Evolutionary conservation across 1,140 invertebrate genomes (phyloP).

Genomic region (honey bee (Apis mellifera)): Amel_HAv3.1 CM009941.2:8462501-8463000

Average conservation of each 20-base stretch:
- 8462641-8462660: constrained; percentile 5
- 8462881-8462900: too few relatives aligned
- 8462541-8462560: constrained; percentile 92
- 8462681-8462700: too few relatives aligned
- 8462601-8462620: constrained; percentile 84
- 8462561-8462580: constrained; percentile 88
- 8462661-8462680: too few relatives aligned
- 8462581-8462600: constrained; percentile 86
- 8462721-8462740: too few relatives aligned
- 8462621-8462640: constrained; percentile 86
- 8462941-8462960: neutral
- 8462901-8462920: neutral
- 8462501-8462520: constrained; percentile 90
- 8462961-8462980: constrained; percentile 46
- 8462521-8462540: constrained; percentile 90
- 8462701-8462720: too few relatives aligned
- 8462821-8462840: too few relatives aligned
- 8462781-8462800: too few relatives aligned
- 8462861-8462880: too few relatives aligned
- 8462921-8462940: constrained; percentile 27
- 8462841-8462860: too few relatives aligned
- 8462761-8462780: too few relatives aligned
- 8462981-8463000: constrained; percentile 54
- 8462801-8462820: too few relatives aligned
- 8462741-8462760: too few relatives aligned